Base-by-base conservation (phyloP, 2,113 vertebrate genomes). In the Cephalopholis sonnerati region DNA sequence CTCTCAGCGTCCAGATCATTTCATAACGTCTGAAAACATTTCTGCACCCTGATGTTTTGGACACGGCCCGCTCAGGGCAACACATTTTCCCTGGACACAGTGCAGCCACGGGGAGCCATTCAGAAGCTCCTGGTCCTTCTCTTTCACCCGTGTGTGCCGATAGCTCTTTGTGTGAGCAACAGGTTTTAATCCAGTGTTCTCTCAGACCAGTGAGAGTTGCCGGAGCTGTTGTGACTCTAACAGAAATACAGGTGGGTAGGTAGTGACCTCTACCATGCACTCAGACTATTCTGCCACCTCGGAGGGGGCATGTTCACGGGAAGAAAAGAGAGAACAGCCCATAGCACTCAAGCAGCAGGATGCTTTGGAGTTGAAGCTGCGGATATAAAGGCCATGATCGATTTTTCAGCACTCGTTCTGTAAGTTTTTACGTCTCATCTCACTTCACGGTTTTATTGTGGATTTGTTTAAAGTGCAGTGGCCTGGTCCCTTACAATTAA, bases 331-430 rank as follows among this genome's bases (percentile, higher is more conserved):
- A 84, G 84, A 82, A 83, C 58, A 64, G 80, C 80, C 81, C 70
- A 57, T 85, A 87, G 90, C 91, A 94, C 90, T 94, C 85, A 76
- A 94, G 66, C 94, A 90, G 93, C 93, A 62, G 94, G 93, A 86
- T 46, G 75, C 90, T 81, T 87, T 84, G 74, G 77, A 92, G 89
- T 86, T 81, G 84, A 84, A 82, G 76, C 89, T 66, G 86, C 84
- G 81, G 77, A 77, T 82, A 82, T 85, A 94, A 94, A 93, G 92
- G 91, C 89, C 91, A 92, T 32, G 55, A 95, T 95, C 90, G 93
- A 95, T 94, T 92, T 90, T 86, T 57, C 53, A 32, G 24, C 82
- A 36, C 57, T 85, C 55, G 71, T 77, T 77, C n/a, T 76, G n/a
- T 68, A 69, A 66, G 73, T 88, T 70, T 83, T 83, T 70, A 76